phyloP scores from a whole-genome alignment of 2,113 vertebrate species.

The Puffinus mauretanicus region DNA sequence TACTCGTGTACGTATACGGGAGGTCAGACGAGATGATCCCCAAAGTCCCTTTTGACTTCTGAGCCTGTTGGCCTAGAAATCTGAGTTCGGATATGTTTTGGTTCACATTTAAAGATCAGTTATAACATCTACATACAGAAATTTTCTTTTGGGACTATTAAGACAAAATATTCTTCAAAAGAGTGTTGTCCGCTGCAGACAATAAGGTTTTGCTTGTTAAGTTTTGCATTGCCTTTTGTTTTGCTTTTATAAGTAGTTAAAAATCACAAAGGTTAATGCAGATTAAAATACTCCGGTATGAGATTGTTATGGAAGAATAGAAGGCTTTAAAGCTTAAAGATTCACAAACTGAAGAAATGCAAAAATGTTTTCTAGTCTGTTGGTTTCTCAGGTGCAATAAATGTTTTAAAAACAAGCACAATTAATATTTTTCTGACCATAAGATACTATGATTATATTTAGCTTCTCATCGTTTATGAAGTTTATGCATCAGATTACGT shows the following conservation, averaged over 20 bases:
- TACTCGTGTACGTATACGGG: not conserved
- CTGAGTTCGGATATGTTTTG: not conserved
- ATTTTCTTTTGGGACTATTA: not conserved
- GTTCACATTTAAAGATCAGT: slow-evolving; percentile 6
- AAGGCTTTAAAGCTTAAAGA: not conserved
- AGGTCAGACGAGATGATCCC: not conserved
- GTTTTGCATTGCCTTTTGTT: not conserved
- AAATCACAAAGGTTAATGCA: slow-evolving; percentile 19
- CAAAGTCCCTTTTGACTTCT: not conserved
- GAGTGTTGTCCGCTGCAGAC: not conserved
- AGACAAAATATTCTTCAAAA: not conserved
- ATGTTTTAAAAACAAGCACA: slow-evolving; percentile 50
- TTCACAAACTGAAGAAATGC: slow-evolving; percentile 18
- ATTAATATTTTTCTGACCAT: slow-evolving; percentile 42
- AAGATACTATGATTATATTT: slow-evolving; percentile 37
- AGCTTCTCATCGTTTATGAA: slow-evolving; percentile 13
- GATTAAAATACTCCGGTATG: not conserved
- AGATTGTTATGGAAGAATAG: not conserved
- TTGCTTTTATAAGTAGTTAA: slow-evolving; percentile 19
- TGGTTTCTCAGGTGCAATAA: slow-evolving; percentile 36
- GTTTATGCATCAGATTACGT: slow-evolving; percentile 46
- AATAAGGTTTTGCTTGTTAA: not conserved
- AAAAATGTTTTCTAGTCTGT: slow-evolving; percentile 13
- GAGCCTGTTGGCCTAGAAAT: not conserved
- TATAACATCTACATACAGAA: not conserved